Evolutionary conservation across 2,113 vertebrate species (phyloP).

Genomic region (Phyllopteryx taeniolatus): DNA sequence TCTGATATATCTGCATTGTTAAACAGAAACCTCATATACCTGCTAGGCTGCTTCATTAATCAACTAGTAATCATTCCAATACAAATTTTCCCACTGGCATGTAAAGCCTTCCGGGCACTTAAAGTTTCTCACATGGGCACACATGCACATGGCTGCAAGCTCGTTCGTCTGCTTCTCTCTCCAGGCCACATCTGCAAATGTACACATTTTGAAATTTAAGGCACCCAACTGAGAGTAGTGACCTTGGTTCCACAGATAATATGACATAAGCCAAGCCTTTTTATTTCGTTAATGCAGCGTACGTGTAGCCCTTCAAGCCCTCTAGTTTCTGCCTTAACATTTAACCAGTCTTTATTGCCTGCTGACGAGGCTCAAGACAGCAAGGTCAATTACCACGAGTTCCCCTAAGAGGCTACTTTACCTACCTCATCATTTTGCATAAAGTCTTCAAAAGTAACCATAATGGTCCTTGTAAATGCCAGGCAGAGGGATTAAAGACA

Average conservation of each 20-base stretch:
- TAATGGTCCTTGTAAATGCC: conserved; percentile 55
- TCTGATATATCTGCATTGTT: conserved; percentile 58
- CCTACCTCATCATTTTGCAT: conserved; percentile 62
- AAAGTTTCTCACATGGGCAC: conserved; percentile 27
- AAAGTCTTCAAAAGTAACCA: conserved; percentile 55
- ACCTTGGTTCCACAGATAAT: conserved; percentile 77
- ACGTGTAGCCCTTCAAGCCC: conserved; percentile 71
- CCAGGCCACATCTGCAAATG: conserved; percentile 8
- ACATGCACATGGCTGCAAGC: conserved; percentile 2
- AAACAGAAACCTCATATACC: conserved; percentile 60
- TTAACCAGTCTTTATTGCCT: conserved; percentile 74
- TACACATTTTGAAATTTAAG: conserved; percentile 42
- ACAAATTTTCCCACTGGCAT: conserved; percentile 44
- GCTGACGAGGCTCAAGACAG: conserved; percentile 66
- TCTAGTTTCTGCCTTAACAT: conserved; percentile 69
- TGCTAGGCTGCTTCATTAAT: conserved; percentile 58
- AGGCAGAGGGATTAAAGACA: conserved; percentile 41
- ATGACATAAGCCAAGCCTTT: conserved; percentile 73
- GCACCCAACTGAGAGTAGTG: conserved; percentile 67
- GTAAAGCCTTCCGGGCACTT: conserved; percentile 40
- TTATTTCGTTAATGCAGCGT: conserved; percentile 73
- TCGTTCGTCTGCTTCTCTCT: not conserved
- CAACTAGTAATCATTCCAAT: conserved; percentile 55
- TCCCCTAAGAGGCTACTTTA: conserved; percentile 61
- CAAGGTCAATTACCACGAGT: conserved; percentile 74